phyloP scores from a whole-genome alignment of 1,140 invertebrate species.

The Melanaphis sacchari region DNA sequence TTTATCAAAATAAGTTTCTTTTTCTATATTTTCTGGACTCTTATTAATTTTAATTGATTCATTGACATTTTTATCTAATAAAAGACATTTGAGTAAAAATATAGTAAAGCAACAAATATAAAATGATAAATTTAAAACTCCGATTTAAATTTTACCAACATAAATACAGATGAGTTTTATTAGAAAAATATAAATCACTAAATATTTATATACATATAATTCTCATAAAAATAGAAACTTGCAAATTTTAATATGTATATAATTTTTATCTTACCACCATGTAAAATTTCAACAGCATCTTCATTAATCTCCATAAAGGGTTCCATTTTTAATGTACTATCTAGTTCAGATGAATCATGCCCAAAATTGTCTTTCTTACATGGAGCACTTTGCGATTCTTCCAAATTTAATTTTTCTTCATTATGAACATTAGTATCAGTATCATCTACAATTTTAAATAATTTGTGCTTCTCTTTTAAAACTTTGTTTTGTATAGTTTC shows the following conservation, averaged over 20 bases:
- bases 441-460: background rate
- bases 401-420: background rate
- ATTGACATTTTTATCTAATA: background rate
- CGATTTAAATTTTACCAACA: background rate
- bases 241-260: background rate
- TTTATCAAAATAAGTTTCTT: background rate
- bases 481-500: background rate
- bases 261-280: background rate
- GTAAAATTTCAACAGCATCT: background rate
- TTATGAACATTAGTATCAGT: background rate
- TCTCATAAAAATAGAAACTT: background rate
- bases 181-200: background rate
- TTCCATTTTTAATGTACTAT: background rate
- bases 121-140: background rate
- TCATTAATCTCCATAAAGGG: background rate
- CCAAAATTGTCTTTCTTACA: background rate
- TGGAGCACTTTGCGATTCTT: background rate
- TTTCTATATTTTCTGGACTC: background rate
- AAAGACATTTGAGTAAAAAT: background rate
- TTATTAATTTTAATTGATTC: background rate
- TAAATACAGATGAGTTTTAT: background rate
- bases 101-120: background rate
- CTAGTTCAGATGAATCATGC: background rate
- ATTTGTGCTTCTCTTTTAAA: constrained; percentile 4
- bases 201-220: background rate